A percentile compares a stretch with the other conserved stretches of the same genome.
These are phyloP conservation scores for Nipponia nippon DNA, from an alignment of 2,113 vertebrate genomes.

Conservation along the genomic window DNA sequence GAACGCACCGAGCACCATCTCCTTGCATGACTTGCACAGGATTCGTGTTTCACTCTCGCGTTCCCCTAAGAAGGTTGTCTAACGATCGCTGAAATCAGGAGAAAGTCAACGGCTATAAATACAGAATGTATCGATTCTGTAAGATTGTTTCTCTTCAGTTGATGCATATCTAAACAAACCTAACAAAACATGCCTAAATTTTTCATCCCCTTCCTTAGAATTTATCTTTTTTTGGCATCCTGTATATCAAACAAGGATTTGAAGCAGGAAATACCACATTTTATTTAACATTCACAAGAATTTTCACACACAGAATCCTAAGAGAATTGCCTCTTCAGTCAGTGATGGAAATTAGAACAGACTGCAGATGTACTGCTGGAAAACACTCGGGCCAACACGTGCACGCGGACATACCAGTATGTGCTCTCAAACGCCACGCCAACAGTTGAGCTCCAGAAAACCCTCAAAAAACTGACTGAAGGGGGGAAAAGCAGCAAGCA, in stretches of 20 bases:
- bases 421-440: not conserved
- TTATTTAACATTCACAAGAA: not conserved
- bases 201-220: not conserved
- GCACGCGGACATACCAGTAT: not conserved
- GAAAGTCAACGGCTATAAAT: not conserved
- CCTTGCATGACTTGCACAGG: not conserved
- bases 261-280: not conserved
- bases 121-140: not conserved
- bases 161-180: not conserved
- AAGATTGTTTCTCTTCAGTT: not conserved
- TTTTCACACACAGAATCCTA: not conserved
- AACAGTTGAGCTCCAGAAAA: not conserved
- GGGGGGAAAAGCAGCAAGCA: not conserved
- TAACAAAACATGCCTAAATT: not conserved
- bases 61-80: fast-evolving
- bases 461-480: not conserved
- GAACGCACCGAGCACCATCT: not conserved
- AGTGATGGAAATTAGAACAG: not conserved
- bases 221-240: not conserved
- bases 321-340: not conserved
- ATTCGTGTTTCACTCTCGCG: not conserved
- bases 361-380: not conserved
- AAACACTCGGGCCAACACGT: not conserved
- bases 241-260: not conserved
- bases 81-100: not conserved